phyloP scores from a whole-genome alignment of 1,140 invertebrate species.

The Dermatophagoides farinae region DNA sequence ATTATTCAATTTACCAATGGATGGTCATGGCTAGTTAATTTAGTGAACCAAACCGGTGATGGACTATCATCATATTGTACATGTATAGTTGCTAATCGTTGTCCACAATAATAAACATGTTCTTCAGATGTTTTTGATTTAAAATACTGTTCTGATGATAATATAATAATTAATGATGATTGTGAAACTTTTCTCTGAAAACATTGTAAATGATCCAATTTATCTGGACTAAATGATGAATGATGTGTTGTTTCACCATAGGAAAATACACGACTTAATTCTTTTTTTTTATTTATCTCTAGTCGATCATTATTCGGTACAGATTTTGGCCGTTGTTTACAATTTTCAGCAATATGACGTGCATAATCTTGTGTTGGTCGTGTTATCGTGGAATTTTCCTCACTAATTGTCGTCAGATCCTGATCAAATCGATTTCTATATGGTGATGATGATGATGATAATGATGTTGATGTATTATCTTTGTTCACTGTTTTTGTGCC shows the following conservation, averaged over 20 bases:
- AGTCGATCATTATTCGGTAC: background rate
- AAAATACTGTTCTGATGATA: constrained; percentile 26
- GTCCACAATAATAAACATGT: constrained; percentile 30
- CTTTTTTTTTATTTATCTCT: constrained; percentile 9
- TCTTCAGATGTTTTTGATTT: constrained; percentile 26
- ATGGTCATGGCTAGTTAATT: constrained; percentile 18
- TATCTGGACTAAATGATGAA: constrained; percentile 17
- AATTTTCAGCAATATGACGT: constrained; percentile 14
- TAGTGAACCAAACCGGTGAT: constrained; percentile 18
- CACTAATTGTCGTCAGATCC: constrained; percentile 15
- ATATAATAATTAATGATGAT: constrained; percentile 25
- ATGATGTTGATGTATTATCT: background rate
- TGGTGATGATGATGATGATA: background rate
- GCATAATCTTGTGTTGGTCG: constrained; percentile 6
- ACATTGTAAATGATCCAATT: constrained; percentile 15
- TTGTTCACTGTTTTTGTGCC: constrained; percentile 1
- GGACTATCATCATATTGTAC: constrained; percentile 23
- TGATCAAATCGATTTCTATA: constrained; percentile 9
- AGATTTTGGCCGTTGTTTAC: constrained; percentile 7
- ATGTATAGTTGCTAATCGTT: constrained; percentile 25
- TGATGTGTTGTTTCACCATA: constrained; percentile 15
- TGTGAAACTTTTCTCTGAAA: constrained; percentile 29
- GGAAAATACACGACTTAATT: constrained; percentile 16
- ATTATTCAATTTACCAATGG: constrained; percentile 14
- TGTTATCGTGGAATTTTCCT: constrained; percentile 16